These are phyloP conservation scores for Tenualosa ilisha DNA, from an alignment of 2,797 vertebrate species.

Conservation along the genomic window DNA sequence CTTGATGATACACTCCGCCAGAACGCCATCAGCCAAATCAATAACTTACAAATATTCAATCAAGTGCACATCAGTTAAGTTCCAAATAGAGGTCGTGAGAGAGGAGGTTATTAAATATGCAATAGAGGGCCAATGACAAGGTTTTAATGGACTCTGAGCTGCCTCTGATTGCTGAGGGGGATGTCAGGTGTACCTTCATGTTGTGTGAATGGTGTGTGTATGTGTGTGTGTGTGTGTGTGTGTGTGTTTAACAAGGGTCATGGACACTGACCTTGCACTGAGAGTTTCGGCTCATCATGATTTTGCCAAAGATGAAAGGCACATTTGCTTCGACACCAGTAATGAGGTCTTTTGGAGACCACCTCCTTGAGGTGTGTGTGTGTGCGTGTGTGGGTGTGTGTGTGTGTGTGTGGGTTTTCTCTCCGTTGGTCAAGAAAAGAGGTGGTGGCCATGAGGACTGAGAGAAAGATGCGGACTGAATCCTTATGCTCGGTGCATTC, in stretches of 20 bases:
- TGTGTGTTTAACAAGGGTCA: background rate
- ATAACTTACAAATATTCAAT: slow-evolving; percentile 46
- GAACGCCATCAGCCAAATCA: slow-evolving; percentile 42
- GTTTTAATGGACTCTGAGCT: slow-evolving; percentile 13
- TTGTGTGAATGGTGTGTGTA: slow-evolving; percentile 4
- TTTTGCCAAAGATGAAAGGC: slow-evolving; percentile 27
- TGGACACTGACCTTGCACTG: background rate
- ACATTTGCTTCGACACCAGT: slow-evolving; percentile 34
- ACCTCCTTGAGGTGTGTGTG: background rate
- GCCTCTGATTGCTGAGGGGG: background rate
- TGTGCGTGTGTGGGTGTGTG: slow-evolving; percentile 3
- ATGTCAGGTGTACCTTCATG: background rate
- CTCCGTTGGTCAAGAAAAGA: slow-evolving; percentile 15
- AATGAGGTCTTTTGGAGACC: slow-evolving; percentile 31
- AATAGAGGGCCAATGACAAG: slow-evolving; percentile 2
- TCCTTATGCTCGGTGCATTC: background rate
- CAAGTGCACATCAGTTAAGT: slow-evolving; percentile 45
- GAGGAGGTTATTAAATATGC: slow-evolving; percentile 21
- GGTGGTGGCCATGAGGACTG: background rate
- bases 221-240: background rate
- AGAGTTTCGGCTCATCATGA: slow-evolving; percentile 28
- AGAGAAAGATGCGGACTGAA: background rate
- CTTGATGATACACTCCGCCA: slow-evolving; percentile 41
- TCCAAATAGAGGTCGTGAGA: slow-evolving; percentile 24
- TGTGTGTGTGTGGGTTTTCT: background rate